A percentile compares a stretch with the other conserved stretches of the same genome.
Evolutionary conservation across 2,888 invertebrate genomes (phyloP).

Genomic region (Drosophila multiciliata): DNA sequence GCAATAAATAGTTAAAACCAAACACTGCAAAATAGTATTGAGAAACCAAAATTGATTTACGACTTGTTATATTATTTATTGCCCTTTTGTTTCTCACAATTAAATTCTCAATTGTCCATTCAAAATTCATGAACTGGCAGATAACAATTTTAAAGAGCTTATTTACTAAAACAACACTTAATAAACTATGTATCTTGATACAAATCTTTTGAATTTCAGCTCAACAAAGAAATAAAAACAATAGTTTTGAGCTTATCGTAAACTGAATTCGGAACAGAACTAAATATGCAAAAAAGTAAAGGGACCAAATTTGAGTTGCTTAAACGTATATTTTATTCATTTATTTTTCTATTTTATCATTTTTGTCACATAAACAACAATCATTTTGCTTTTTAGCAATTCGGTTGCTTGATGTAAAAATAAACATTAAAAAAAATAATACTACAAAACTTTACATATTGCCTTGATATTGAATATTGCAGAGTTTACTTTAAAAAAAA

Average conservation of each 20-base stretch:
- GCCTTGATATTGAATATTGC: constrained; percentile 61
- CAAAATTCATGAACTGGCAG: constrained; percentile 11
- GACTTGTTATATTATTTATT: constrained; percentile 2
- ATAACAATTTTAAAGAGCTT: constrained; percentile 54
- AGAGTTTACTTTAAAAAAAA: constrained; percentile 47
- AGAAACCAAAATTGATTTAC: constrained; percentile 20
- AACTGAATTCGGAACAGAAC: background rate
- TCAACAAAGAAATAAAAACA: background rate
- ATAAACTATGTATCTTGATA: constrained; percentile 6
- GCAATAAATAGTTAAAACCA: constrained; percentile 45
- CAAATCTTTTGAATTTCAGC: constrained; percentile 10
- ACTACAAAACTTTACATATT: constrained; percentile 63
- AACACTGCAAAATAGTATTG: constrained; percentile 13
- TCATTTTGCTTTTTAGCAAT: constrained; percentile 15
- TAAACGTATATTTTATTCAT: constrained; percentile 3
- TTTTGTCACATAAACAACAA: background rate
- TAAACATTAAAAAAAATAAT: constrained; percentile 6
- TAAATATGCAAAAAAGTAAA: constrained; percentile 37
- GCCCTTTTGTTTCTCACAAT: constrained; percentile 6
- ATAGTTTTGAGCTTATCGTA: constrained; percentile 6
- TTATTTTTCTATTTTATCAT: background rate
- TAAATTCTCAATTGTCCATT: constrained; percentile 2
- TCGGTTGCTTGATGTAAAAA: constrained; percentile 10
- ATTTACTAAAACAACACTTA: constrained; percentile 30
- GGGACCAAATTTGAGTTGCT: constrained; percentile 75